Conservation (phyloP, 2,113 vertebrate genomes). For the Lophochroa leadbeateri region DNA sequence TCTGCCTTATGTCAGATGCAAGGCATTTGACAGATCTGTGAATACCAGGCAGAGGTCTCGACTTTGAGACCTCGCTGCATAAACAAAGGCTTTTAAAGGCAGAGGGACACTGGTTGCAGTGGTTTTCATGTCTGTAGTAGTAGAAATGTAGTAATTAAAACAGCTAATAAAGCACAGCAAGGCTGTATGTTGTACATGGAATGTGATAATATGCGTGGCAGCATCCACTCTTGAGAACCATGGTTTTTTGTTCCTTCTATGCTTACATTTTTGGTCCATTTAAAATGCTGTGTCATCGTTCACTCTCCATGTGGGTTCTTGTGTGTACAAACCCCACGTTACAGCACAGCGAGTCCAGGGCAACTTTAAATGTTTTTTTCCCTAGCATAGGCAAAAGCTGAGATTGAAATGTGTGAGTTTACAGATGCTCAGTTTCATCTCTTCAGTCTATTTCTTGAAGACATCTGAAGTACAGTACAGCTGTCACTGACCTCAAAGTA, state of each 20-base stretch:
- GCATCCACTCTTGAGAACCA: not conserved
- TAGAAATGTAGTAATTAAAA: not conserved
- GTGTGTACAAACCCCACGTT: not conserved
- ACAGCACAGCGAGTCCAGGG: not conserved
- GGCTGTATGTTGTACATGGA: not conserved
- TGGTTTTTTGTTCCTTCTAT: not conserved
- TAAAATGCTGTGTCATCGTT: not conserved
- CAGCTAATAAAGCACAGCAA: not conserved
- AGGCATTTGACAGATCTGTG: not conserved
- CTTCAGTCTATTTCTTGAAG: not conserved
- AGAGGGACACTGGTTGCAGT: not conserved
- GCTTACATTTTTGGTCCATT: not conserved
- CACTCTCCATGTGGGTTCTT: not conserved
- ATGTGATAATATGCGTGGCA: not conserved
- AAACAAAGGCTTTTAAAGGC: not conserved
- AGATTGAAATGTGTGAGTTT: not conserved
- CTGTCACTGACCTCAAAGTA: not conserved
- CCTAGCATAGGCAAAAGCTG: not conserved
- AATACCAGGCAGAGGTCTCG: not conserved
- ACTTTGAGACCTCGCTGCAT: not conserved
- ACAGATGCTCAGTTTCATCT: not conserved
- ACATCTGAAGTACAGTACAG: not conserved
- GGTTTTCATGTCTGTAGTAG: not conserved
- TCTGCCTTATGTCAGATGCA: not conserved
- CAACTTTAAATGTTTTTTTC: not conserved